Percentiles rank a stretch among this genome's conserved stretches.
phyloP scores from a whole-genome alignment of 2,888 invertebrate species.

The Laothoe populi region DNA sequence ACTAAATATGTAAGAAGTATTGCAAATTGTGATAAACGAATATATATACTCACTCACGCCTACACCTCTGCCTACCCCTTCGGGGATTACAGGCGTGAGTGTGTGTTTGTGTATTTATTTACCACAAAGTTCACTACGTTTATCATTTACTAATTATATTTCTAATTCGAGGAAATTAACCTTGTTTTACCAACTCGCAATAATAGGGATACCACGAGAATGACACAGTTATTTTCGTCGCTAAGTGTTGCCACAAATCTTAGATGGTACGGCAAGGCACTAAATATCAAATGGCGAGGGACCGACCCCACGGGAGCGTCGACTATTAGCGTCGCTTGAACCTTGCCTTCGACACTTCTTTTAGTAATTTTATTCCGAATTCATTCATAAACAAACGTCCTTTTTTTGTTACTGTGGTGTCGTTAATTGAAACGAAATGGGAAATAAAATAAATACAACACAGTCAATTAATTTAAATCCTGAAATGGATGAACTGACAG shows the following conservation, averaged over 20 bases:
- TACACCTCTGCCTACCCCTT: too few species aligned
- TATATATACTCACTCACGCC: too few species aligned
- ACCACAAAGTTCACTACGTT: slow-evolving; percentile 2
- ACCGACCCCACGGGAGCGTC: slow-evolving; percentile 51
- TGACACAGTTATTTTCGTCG: slow-evolving; percentile 56
- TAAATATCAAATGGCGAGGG: slow-evolving; percentile 64
- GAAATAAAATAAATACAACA: too few species aligned
- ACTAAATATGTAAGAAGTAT: too few species aligned
- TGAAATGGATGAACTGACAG: too few species aligned
- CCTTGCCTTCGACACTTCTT: slow-evolving; percentile 65
- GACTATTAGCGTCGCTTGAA: slow-evolving; percentile 74
- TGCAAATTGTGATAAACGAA: too few species aligned
- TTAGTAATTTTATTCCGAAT: slow-evolving; percentile 55
- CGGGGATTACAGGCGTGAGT: too few species aligned
- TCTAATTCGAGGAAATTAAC: slow-evolving; percentile 7
- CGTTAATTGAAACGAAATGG: slow-evolving; percentile 23
- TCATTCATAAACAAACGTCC: slow-evolving; percentile 29
- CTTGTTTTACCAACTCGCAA: slow-evolving; percentile 32
- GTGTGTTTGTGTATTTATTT: too few species aligned
- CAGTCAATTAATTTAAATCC: too few species aligned
- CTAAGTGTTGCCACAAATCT: slow-evolving; percentile 76
- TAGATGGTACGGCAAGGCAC: slow-evolving; percentile 80
- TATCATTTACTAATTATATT: neutral
- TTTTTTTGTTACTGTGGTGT: slow-evolving; percentile 19
- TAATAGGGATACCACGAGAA: slow-evolving; percentile 46